Percentiles rank a stretch among this genome's conserved stretches.
These are phyloP conservation scores for Cheilinus undulatus DNA, from an alignment of 2,113 vertebrate genomes.

Conservation along the genomic window DNA sequence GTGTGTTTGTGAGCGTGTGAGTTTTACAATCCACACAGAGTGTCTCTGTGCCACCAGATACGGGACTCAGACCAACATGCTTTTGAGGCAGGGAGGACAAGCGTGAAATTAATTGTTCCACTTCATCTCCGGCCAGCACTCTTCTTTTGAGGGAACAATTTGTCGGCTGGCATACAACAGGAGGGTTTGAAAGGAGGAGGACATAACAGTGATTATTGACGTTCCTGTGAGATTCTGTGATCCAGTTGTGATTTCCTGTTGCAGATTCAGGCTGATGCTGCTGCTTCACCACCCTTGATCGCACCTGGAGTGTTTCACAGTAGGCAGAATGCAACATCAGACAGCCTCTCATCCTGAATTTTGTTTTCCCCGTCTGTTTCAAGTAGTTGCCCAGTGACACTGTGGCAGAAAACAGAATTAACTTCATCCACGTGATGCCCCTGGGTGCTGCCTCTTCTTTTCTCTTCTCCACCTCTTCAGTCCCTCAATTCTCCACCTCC, in stretches of 20 bases:
- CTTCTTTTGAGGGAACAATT: slow-evolving; percentile 93
- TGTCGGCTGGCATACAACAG: slow-evolving; percentile 82
- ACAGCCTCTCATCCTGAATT: not conserved
- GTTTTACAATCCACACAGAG: slow-evolving; percentile 70
- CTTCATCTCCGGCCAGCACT: slow-evolving; percentile 90
- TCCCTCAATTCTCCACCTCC: slow-evolving; percentile 11
- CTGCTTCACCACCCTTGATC: slow-evolving; percentile 21
- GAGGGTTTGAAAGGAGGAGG: slow-evolving; percentile 64
- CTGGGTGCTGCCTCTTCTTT: slow-evolving; percentile 24
- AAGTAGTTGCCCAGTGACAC: slow-evolving; percentile 35
- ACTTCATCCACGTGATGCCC: slow-evolving; percentile 43
- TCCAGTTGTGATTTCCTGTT: slow-evolving; percentile 57
- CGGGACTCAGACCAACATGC: slow-evolving; percentile 92
- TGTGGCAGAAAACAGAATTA: slow-evolving; percentile 50
- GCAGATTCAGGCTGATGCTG: slow-evolving; percentile 33
- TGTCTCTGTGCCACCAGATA: slow-evolving; percentile 87
- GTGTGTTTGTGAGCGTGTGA: slow-evolving; percentile 1
- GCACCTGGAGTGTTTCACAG: slow-evolving; percentile 28
- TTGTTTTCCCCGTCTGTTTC: not conserved
- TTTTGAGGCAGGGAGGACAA: slow-evolving; percentile 93
- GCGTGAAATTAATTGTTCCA: slow-evolving; percentile 99
- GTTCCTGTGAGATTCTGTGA: slow-evolving; percentile 64
- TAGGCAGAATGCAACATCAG: slow-evolving; percentile 25
- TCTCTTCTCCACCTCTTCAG: slow-evolving; percentile 16
- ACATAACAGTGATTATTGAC: slow-evolving; percentile 55